These are phyloP conservation scores for Nylanderia fulva DNA, from an alignment of 1,140 invertebrate species.

Conservation along the genomic window DNA sequence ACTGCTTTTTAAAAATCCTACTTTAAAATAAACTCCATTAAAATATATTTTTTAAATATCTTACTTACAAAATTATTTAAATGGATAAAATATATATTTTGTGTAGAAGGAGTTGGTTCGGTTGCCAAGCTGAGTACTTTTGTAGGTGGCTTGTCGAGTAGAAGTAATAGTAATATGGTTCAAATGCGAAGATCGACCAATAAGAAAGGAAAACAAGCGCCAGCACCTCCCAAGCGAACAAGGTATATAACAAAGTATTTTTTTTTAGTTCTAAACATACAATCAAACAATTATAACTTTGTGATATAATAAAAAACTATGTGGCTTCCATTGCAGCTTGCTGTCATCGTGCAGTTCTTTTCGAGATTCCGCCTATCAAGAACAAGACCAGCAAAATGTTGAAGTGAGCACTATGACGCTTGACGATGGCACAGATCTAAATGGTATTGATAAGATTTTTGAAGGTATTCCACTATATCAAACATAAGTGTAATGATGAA, in stretches of 20 bases:
- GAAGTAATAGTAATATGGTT: slow-evolving; percentile 88
- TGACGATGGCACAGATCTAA: slow-evolving; percentile 89
- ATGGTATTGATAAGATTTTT: slow-evolving; percentile 90
- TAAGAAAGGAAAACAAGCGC: slow-evolving; percentile 96
- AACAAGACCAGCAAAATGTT: slow-evolving; percentile 83
- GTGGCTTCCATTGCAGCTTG: slow-evolving; percentile 87
- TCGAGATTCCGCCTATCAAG: slow-evolving; percentile 89
- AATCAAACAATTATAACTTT: slow-evolving; percentile 10
- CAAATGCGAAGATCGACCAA: slow-evolving; percentile 95
- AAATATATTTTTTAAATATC: background rate
- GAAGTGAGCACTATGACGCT: slow-evolving; percentile 82
- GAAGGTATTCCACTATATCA: slow-evolving; percentile 86
- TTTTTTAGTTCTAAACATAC: slow-evolving; percentile 13
- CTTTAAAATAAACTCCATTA: background rate
- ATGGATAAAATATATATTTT: slow-evolving; percentile 14
- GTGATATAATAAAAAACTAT: slow-evolving; percentile 22
- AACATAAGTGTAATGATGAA: slow-evolving; percentile 77
- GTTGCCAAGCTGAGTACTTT: slow-evolving; percentile 90
- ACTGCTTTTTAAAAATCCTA: background rate
- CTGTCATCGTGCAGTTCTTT: slow-evolving; percentile 94
- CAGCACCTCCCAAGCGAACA: slow-evolving; percentile 96
- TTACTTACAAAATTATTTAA: background rate
- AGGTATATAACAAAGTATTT: slow-evolving; percentile 91
- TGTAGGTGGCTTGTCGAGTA: slow-evolving; percentile 86
- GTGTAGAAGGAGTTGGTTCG: slow-evolving; percentile 86